Conservation (phyloP, 2,113 vertebrate species). For the Halcyon senegalensis region DNA sequence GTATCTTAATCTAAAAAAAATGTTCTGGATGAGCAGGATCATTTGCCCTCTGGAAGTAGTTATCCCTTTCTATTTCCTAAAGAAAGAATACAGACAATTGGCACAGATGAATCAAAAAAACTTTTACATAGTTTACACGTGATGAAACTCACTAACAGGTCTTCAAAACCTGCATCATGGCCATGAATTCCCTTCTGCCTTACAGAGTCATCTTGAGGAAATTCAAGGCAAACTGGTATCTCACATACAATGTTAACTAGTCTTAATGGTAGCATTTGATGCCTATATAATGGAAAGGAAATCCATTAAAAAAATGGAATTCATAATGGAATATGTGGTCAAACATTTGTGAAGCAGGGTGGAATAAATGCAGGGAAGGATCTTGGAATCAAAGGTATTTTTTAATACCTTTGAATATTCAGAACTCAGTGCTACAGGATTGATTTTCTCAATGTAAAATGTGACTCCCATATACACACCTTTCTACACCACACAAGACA, state of each 20-base stretch:
- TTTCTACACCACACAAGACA: not conserved
- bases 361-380: not conserved
- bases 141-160: not conserved
- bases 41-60: not conserved
- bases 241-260: not conserved
- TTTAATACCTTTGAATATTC: not conserved
- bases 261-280: not conserved
- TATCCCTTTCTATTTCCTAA: not conserved
- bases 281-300: not conserved
- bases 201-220: not conserved
- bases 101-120: not conserved
- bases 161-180: not conserved
- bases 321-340: not conserved
- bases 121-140: not conserved
- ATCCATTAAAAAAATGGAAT: not conserved
- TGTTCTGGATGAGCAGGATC: not conserved
- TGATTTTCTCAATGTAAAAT: not conserved
- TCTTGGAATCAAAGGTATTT: not conserved
- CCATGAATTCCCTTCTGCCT: not conserved
- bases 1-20: not conserved
- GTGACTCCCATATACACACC: not conserved
- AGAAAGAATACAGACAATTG: not conserved
- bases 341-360: not conserved
- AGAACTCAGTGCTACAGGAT: not conserved
- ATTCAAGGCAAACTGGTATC: not conserved